A percentile compares a stretch with the other conserved stretches of the same genome.
phyloP scores from a whole-genome alignment of 2,113 vertebrate genomes.

The Nothoprocta pentlandii region DNA sequence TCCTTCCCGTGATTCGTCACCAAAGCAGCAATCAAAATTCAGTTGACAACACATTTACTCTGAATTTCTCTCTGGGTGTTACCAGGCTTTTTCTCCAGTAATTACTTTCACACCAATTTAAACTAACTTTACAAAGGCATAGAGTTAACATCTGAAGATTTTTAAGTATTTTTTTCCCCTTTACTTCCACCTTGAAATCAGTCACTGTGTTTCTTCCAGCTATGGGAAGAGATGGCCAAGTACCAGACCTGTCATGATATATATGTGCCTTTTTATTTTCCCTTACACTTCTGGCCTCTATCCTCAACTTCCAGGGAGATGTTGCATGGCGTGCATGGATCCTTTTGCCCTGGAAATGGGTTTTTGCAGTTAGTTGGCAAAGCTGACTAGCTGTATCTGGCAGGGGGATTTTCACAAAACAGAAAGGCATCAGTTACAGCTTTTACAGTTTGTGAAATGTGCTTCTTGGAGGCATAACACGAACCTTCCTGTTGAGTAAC shows the following conservation, averaged over 20 bases:
- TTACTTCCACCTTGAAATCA: neutral
- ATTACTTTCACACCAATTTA: conserved; percentile 1
- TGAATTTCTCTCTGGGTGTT: conserved; percentile 9
- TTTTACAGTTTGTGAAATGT: neutral
- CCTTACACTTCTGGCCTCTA: neutral
- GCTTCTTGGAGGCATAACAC: neutral
- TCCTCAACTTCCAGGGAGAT: neutral
- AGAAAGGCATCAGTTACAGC: neutral
- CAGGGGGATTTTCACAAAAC: neutral
- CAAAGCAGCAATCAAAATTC: conserved; percentile 17
- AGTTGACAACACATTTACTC: conserved; percentile 8
- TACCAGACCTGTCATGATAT: neutral
- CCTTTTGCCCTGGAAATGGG: neutral
- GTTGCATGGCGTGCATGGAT: rapidly evolving
- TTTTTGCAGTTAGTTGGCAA: neutral
- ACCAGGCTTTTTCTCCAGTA: neutral
- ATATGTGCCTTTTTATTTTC: neutral
- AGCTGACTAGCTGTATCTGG: neutral
- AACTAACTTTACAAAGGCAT: neutral
- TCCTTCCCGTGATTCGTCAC: conserved; percentile 29
- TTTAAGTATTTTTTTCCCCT: neutral
- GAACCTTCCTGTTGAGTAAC: neutral
- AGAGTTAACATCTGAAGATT: neutral
- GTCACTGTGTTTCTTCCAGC: neutral
- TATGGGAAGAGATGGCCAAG: neutral